These are phyloP conservation scores for Sympetrum striolatum DNA, from an alignment of 2,888 invertebrate genomes.

Conservation along the genomic window DNA sequence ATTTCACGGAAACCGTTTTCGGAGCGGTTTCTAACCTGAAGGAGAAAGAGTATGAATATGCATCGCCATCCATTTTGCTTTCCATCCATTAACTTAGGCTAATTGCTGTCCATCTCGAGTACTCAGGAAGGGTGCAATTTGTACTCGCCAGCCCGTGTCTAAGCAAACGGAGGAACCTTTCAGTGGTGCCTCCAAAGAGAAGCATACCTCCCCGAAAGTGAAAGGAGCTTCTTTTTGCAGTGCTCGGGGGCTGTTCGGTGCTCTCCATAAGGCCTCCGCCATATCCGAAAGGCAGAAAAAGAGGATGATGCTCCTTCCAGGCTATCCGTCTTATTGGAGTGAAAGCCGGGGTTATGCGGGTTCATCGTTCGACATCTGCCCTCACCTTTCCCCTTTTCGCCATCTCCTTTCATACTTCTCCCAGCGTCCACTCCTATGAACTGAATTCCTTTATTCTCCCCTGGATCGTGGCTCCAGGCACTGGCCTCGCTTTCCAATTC, in stretches of 20 bases:
- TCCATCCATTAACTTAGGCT: neutral
- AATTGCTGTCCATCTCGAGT: neutral
- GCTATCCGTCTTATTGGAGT: constrained; percentile 40
- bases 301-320: constrained; percentile 31
- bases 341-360: constrained; percentile 18
- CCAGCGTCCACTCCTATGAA: neutral
- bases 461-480: neutral
- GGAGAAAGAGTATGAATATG: too few species aligned
- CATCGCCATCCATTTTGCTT: neutral
- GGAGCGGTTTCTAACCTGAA: too few species aligned
- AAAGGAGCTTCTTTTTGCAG: neutral
- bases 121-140: neutral
- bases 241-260: neutral
- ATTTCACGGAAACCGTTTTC: too few species aligned
- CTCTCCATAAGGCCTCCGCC: constrained; percentile 9
- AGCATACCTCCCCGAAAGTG: constrained; percentile 7
- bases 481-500: neutral
- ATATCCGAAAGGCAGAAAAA: constrained; percentile 19
- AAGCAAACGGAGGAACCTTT: neutral
- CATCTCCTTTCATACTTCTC: neutral
- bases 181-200: too few species aligned
- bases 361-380: constrained; percentile 43
- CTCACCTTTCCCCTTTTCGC: neutral
- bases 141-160: neutral
- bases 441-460: neutral